Conservation (phyloP, 2,888 invertebrate genomes). For the Pogonocherus hispidulus region DNA sequence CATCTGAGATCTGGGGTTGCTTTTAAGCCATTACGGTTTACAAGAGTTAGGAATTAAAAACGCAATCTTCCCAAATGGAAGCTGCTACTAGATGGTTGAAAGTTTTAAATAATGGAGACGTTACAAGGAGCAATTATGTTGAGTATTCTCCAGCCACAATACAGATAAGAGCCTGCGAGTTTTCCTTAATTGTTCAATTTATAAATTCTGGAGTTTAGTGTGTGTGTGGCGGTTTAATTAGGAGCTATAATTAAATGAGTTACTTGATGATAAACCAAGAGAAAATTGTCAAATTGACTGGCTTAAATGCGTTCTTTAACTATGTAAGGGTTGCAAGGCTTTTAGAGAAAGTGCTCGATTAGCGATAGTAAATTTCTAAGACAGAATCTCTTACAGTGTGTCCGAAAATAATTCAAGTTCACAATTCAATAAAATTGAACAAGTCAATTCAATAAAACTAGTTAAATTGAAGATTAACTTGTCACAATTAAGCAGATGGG, state of each 20-base stretch:
- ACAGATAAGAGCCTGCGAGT: conserved; percentile 30
- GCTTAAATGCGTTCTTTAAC: conserved; percentile 29
- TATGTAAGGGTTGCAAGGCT: neutral
- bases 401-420: no score
- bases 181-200: conserved; percentile 22
- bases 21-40: conserved; percentile 5
- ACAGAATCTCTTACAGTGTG: no score
- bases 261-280: conserved; percentile 34
- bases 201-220: conserved; percentile 33
- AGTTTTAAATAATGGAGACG: conserved; percentile 26
- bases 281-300: conserved; percentile 41
- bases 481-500: no score
- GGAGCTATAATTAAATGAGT: conserved; percentile 31
- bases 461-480: no score
- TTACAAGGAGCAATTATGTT: conserved; percentile 30
- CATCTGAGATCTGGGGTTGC: neutral
- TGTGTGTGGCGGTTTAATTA: conserved; percentile 34
- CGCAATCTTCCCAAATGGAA: conserved; percentile 27
- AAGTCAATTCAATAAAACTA: no score
- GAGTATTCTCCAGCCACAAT: conserved; percentile 23
- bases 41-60: conserved; percentile 28
- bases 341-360: neutral
- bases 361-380: no score
- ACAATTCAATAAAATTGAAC: no score
- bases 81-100: conserved; percentile 9